A percentile compares a stretch with the other conserved stretches of the same genome.
These are phyloP conservation scores for Hydractinia symbiolongicarpus DNA, from an alignment of 30 jellyfish, hydroid and myxozoan species.

Conservation along the genomic window DNA sequence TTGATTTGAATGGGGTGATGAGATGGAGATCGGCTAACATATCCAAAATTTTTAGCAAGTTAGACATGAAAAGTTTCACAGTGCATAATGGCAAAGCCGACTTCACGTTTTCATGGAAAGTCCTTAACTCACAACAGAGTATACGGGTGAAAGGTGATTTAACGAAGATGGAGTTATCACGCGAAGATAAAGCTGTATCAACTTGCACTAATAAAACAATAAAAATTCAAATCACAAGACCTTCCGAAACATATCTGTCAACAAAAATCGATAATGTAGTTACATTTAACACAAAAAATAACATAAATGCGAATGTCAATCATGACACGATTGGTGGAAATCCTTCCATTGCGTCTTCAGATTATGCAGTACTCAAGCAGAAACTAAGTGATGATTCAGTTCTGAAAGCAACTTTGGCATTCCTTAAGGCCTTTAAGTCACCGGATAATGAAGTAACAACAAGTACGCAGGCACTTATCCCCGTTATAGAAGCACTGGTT, in stretches of 20 bases:
- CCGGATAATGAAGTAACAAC: neutral
- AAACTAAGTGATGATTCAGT: neutral
- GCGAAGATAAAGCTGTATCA: too few relatives aligned
- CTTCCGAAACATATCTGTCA: too few relatives aligned
- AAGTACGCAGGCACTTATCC: neutral
- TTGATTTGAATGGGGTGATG: neutral
- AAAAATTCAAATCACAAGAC: too few relatives aligned
- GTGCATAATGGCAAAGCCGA: neutral
- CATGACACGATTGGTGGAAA: neutral
- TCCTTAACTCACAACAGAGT: neutral
- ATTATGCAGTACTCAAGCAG: neutral
- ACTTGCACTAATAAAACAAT: too few relatives aligned
- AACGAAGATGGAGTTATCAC: too few relatives aligned
- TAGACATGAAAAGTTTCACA: neutral
- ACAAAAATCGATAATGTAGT: neutral
- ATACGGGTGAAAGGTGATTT: neutral
- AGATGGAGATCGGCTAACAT: neutral
- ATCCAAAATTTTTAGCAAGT: neutral
- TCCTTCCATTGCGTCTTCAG: neutral
- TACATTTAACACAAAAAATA: neutral
- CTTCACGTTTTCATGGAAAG: neutral
- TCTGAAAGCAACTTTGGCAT: neutral
- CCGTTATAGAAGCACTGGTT: neutral
- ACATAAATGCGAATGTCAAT: neutral
- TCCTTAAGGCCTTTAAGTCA: neutral